A percentile compares a stretch with the other conserved stretches of the same genome.
phyloP scores from a whole-genome alignment of 2,113 vertebrate genomes.

The Cynocephalus volans region DNA sequence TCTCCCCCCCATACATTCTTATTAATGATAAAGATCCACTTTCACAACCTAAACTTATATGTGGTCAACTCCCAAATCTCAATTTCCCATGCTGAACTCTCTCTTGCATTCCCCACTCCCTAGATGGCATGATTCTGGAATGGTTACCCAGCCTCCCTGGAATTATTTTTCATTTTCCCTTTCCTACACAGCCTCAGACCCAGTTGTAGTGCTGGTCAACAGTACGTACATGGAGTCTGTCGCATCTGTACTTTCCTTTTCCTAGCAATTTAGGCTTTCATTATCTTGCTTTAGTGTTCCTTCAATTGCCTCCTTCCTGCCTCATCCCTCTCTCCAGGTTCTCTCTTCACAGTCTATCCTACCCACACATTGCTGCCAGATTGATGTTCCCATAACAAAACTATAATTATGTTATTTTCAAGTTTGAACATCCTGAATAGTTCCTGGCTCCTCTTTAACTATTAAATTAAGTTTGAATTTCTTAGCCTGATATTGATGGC shows the following conservation, averaged over 20 bases:
- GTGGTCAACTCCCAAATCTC: neutral
- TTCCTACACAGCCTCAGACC: neutral
- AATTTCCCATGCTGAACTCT: neutral
- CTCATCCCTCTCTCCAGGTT: neutral
- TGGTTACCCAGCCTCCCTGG: neutral
- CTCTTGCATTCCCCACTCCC: neutral
- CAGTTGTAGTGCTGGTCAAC: neutral
- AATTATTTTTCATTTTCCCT: conserved; percentile 43
- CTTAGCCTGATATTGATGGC: conserved; percentile 29
- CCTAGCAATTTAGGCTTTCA: neutral
- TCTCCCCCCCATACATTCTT: neutral
- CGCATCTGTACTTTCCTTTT: neutral
- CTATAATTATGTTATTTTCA: conserved; percentile 51
- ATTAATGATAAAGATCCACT: neutral
- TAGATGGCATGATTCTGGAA: neutral
- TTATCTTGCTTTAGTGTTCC: neutral
- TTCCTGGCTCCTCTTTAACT: conserved; percentile 59
- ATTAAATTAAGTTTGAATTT: conserved; percentile 53
- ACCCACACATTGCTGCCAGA: neutral
- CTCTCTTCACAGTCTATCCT: neutral
- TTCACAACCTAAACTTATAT: neutral
- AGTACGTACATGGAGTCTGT: neutral
- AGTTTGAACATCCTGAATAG: conserved; percentile 34
- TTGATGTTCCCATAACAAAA: neutral
- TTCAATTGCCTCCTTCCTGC: neutral